phyloP scores from a whole-genome alignment of 2,113 vertebrate genomes.

The Recurvirostra avosetta region DNA sequence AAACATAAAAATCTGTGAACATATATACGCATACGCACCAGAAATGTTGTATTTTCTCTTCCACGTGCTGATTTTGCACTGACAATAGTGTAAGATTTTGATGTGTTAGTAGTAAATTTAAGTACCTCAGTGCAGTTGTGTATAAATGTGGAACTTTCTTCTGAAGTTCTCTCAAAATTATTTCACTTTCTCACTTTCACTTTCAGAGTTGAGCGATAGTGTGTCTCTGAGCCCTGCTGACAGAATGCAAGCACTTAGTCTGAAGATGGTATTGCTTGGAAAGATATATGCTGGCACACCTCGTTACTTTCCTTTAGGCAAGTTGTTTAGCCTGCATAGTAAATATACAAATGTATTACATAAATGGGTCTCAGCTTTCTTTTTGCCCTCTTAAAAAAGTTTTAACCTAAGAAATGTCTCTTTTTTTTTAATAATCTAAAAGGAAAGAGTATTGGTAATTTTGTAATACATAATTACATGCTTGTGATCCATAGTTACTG shows the following conservation, averaged over 20 bases:
- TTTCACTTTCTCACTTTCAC: background rate
- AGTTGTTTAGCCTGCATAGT: background rate
- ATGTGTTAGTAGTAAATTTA: background rate
- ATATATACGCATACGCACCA: background rate
- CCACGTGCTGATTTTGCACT: background rate
- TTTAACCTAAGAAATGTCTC: background rate
- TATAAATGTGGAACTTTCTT: background rate
- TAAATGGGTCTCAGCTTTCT: background rate
- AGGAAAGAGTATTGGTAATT: background rate
- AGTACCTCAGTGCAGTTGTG: background rate
- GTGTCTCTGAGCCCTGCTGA: slow-evolving; percentile 84
- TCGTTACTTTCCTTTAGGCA: slow-evolving; percentile 95
- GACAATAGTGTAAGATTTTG: background rate
- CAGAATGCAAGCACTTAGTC: slow-evolving; percentile 89
- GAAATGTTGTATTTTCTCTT: background rate
- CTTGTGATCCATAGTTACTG: background rate
- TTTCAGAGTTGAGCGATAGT: slow-evolving; percentile 86
- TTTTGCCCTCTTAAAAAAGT: background rate
- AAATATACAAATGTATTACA: accelerated
- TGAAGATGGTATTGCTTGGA: slow-evolving; percentile 92
- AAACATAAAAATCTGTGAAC: background rate
- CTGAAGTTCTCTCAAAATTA: background rate
- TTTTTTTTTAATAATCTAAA: background rate
- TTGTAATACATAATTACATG: background rate
- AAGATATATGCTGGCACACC: slow-evolving; percentile 92